Base-by-base conservation (phyloP, 2,797 vertebrate genomes). In the Chloroceryle amazona region DNA sequence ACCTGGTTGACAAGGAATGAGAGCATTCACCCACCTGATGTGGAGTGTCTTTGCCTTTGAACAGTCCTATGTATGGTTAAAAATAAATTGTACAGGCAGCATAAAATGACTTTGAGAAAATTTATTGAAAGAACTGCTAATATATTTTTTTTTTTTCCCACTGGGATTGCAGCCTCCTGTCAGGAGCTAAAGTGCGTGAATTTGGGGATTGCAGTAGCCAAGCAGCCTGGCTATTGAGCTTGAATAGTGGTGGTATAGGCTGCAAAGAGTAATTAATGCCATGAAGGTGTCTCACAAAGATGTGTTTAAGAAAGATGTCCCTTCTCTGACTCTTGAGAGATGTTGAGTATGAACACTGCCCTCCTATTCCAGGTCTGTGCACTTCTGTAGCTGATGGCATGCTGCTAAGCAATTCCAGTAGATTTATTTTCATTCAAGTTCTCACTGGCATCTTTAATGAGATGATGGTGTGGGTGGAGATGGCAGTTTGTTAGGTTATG, bases 1-100 rank as follows among this genome's bases (percentile, higher is more conserved):
- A 89, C 44, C 10, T 57, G 18, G 52, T 71, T 0, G 0, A 20
- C 47, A 51, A 74, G 80, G 57, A 70, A n/a, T 10, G 10, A 66
- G n/a, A 91, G 11, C 15, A 23, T 81, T 83, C 54, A 23, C 13
- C 4, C 65, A 6, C 21, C n/a, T 0, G 0, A 0, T 3, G 3
- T 65, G 26, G 19, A 35, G 41, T 9, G 8, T 23, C 42, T 78
- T 90, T 72, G 26, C 54, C 74, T 91, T 79, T 84, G 49, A 60
- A 67, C 25, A 67, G 49, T 68, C 49, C 20, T 6, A 8, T 39
- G 28, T 11, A 4, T 13, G 13, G 49, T 79, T 86, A 86, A 90
- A 96, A 86, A 62, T 68, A 86, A 83, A 18, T 73, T 81, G 22
- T 63, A 21, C 20, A 39, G 44, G 65, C 80, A 68, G 58, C 37